Base-by-base conservation (phyloP, 1,140 invertebrate genomes). In the Cydia amplana region DNA sequence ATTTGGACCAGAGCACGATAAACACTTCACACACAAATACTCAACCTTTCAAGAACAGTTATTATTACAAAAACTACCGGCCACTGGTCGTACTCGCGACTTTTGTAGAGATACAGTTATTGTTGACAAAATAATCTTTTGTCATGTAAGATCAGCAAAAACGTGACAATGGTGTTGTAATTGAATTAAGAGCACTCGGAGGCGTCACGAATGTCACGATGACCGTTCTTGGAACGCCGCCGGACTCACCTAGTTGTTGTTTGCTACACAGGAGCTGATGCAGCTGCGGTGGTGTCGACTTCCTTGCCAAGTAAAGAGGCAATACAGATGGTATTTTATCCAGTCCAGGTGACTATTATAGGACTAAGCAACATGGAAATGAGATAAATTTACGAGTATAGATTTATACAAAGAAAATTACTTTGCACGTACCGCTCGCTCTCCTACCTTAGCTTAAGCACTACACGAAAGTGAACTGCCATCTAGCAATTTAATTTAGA, bases 91-190 rank as follows among this genome's bases (percentile, higher is more conserved):
- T 86, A 81, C 83, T 77, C 80, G 77, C 78, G 76, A 80, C 83
- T 88, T 85, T 82, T 88, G 78, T 75, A 76, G 40, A 63, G 83
- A 83, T 85, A 87, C 85, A 85, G 87, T 90, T 88, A 91, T 89
- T 92, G 89, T 92, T 91, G 88, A 83, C 90, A 90, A 91, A 92
- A 92, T 91, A 91, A 81, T 83, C 78, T 75, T 85, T 89, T 91
- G 88, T 70, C 76, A 77, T 83, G 77, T 85, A 81, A 85, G 85
- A 82, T 79, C 77, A 79, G 85, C 85, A 90, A 89, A 89, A 87
- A 87, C 81, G 77, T 75, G 67, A 88, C 85, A 88, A 88, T 87
- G 73, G 80, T 36, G 12, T 55, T 81, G 78, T 91, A 91, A 92
- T 92, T 89, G 87, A 91, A 91, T 91, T 91, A 91, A 82, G 75